These are phyloP conservation scores for Drosophila lini DNA, from an alignment of 1,140 invertebrate genomes.

Conservation along the genomic window DNA sequence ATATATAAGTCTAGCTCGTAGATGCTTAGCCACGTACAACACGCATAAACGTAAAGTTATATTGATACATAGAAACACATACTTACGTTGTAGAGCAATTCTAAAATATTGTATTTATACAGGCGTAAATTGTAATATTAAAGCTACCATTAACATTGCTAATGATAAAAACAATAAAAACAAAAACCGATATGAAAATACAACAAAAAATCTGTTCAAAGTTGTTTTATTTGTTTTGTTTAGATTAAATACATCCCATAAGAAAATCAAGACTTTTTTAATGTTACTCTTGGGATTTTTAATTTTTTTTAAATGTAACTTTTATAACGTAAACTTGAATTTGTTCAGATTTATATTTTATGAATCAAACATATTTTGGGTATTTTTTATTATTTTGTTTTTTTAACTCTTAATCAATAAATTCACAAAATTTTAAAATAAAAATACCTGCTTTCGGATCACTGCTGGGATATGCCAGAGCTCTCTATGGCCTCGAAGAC, in stretches of 20 bases:
- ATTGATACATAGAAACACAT: constrained; percentile 37
- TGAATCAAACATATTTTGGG: too few species aligned
- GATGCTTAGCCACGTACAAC: constrained; percentile 69
- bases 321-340: too few species aligned
- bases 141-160: constrained; percentile 41
- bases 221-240: too few species aligned
- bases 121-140: constrained; percentile 39
- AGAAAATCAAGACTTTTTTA: too few species aligned
- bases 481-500: constrained; percentile 92
- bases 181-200: constrained; percentile 38
- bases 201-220: background rate
- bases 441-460: background rate
- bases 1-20: constrained; percentile 69
- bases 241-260: too few species aligned
- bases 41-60: constrained; percentile 37
- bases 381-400: background rate
- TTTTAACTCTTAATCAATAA: background rate
- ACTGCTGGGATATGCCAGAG: constrained; percentile 86
- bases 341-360: too few species aligned
- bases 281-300: too few species aligned
- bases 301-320: too few species aligned
- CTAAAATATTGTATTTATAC: constrained; percentile 61
- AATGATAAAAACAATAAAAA: constrained; percentile 44
- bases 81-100: constrained; percentile 55
- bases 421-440: background rate